These are phyloP conservation scores for Enteromius radiatus DNA, from an alignment of 2,797 vertebrate genomes.

Conservation along the genomic window DNA sequence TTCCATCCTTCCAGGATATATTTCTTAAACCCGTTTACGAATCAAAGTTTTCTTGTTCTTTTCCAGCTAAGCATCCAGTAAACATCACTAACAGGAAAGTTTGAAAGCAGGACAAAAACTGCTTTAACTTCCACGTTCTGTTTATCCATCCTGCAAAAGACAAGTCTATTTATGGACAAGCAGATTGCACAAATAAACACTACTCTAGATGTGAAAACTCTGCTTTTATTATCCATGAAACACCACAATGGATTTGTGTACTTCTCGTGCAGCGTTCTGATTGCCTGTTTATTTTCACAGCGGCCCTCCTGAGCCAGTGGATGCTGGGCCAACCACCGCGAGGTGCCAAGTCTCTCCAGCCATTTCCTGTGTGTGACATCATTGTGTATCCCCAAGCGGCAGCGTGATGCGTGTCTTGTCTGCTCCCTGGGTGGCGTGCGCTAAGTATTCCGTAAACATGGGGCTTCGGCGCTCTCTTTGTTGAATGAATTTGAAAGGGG, in stretches of 20 bases:
- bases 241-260: constrained; percentile 95
- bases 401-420: constrained; percentile 91
- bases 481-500: constrained; percentile 70
- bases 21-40: constrained; percentile 57
- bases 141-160: constrained; percentile 95
- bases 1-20: constrained; percentile 46
- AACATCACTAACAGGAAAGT: constrained; percentile 93
- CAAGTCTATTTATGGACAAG: constrained; percentile 94
- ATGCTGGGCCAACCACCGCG: constrained; percentile 85
- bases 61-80: constrained; percentile 45
- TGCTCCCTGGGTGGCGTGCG: constrained; percentile 95
- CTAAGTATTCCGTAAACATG: constrained; percentile 86
- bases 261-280: constrained; percentile 89
- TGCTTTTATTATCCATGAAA: constrained; percentile 95
- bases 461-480: constrained; percentile 79
- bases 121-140: constrained; percentile 89
- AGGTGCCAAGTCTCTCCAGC: constrained; percentile 91
- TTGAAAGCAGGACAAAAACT: constrained; percentile 86
- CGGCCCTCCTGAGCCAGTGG: constrained; percentile 89
- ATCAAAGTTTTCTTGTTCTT: constrained; percentile 64
- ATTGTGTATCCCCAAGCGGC: constrained; percentile 90
- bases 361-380: constrained; percentile 98
- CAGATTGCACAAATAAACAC: constrained; percentile 98
- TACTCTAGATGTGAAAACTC: constrained; percentile 88
- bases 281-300: constrained; percentile 99